Evolutionary conservation across 2,888 invertebrate species (phyloP), one percentile per base, ranked within the genome.

Genomic region (Corythucha ciliata): DNA sequence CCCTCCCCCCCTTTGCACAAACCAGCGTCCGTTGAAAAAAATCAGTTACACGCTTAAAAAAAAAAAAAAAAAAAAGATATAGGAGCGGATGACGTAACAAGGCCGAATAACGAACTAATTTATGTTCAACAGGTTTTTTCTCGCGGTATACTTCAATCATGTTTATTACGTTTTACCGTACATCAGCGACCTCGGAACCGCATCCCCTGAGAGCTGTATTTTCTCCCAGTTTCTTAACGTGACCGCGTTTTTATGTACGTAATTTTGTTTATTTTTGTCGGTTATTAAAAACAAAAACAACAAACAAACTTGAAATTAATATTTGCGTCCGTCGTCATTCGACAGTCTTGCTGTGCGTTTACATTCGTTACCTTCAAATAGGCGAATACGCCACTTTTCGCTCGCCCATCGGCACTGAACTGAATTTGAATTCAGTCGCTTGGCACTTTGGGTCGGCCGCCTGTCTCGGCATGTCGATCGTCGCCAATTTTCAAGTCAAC

Each of bases 141-240:
- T 76, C 49, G 72, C 75, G 8, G 71, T 72, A 18, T 63, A 67
- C 24, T 37, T 44, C 2, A 33, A 60, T 34, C 75, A 76, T 62
- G 73, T 74, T 16, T 68, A 70, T 40, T 68, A 71, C 20, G 64
- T 70, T 51, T 70, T 75, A 57, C 75, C 77, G 1, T 78, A 77
- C 63, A 77, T 78, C 60, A 77, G 77, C 44, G 73, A 73, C 62
- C 75, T 76, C 6, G 79, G 78, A 14, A 71, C 77, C 0, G 64
- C 70, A 47, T 67, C 74, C 10, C 79, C 79, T 7, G 79, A 79
- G 63, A 76, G 77, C 58, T 78, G 78, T 63, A 70, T 78, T 57
- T 80, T 80, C 66, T 74, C 74, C n/a, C 75, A 76, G 62, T 68
- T 74, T 39, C 65, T 79, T 8, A 79, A 78, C 63, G 65, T 79